Evolutionary conservation across 2,797 vertebrate genomes (phyloP), one percentile per base, ranked within the genome.

Genomic region (Anas bahamensis): DNA sequence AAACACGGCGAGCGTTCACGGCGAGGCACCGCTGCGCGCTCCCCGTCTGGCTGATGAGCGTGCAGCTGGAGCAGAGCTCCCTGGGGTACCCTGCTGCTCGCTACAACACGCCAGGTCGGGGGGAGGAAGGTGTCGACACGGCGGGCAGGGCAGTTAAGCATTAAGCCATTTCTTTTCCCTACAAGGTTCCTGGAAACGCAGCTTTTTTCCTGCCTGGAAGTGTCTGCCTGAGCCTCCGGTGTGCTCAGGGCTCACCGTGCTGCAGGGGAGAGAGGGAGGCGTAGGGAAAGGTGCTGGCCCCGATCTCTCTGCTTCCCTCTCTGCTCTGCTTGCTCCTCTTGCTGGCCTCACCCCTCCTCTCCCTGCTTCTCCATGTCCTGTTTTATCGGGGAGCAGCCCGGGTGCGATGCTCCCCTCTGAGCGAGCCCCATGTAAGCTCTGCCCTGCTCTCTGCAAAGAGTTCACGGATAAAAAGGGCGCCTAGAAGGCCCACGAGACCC

Each of bases 21-120:
- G 91, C 65, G 74, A 96, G 87, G 97, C 96, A 95, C 95, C 39
- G 89, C 93, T 97, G 95, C 72, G 96, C 41, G 26, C 95, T 95
- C 94, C 95, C 96, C 97, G 97, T 97, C 80, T 97, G 97, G 96
- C 95, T 97, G 96, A 96, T 96, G 94, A 97, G 96, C 39, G 44
- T 97, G 95, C 97, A 98, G 97, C 97, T 98, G 97, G 96, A 97
- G 95, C 97, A 95, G 87, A 92, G 97, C 94, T 97, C 97, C 97
- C 97, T 96, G 89, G 96, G 96, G 97, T 97, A 94, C 94, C 84
- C 96, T 97, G 93, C 96, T 97, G 95, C 94, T 97, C 91, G 50
- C 94, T 96, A 91, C 92, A 94, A 96, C 95, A 88, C 17, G 5
- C 83, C 87, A 85, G 89, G 94, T 90, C 24, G 92, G 87, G 82